Percentiles rank a stretch among this genome's conserved stretches.
Conservation (phyloP, 2,888 invertebrate genomes). For the Seira sanloemensis region DNA sequence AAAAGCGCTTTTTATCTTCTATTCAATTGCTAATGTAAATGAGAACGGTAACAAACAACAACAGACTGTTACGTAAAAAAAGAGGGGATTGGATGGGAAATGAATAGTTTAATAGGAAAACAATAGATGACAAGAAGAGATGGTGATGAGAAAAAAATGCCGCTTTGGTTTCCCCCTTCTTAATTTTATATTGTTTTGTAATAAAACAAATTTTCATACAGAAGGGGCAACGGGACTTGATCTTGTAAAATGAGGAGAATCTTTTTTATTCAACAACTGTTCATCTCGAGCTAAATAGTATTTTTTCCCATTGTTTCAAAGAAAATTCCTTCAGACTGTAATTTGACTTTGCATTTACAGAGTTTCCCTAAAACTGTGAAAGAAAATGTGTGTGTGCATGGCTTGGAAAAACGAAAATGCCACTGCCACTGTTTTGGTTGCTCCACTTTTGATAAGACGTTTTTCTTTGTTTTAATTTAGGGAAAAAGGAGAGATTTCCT, state of each 20-base stretch:
- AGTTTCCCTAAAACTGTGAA: too few relatives aligned
- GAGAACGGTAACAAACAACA: conserved; percentile 14
- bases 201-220: conserved; percentile 30
- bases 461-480: not conserved
- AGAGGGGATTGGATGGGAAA: not conserved
- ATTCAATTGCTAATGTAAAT: conserved; percentile 21
- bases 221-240: conserved; percentile 15
- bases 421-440: not conserved
- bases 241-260: conserved; percentile 2
- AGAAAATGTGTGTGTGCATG: too few relatives aligned
- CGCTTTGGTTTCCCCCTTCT: not conserved
- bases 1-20: not conserved
- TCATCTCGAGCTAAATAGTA: conserved; percentile 11
- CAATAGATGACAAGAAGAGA: conserved; percentile 27
- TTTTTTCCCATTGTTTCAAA: conserved; percentile 34
- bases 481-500: conserved; percentile 2
- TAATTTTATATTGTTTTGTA: conserved; percentile 6
- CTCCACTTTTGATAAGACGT: not conserved
- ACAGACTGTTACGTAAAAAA: not conserved
- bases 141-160: conserved; percentile 33
- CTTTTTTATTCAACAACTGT: conserved; percentile 35
- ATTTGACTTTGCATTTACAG: conserved; percentile 36
- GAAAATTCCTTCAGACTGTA: conserved; percentile 24
- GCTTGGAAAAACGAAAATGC: not conserved
- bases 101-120: conserved; percentile 25